Evolutionary conservation across 2,113 vertebrate species (phyloP), one percentile per base, ranked within the genome.

Genomic region (Larimichthys crocea): DNA sequence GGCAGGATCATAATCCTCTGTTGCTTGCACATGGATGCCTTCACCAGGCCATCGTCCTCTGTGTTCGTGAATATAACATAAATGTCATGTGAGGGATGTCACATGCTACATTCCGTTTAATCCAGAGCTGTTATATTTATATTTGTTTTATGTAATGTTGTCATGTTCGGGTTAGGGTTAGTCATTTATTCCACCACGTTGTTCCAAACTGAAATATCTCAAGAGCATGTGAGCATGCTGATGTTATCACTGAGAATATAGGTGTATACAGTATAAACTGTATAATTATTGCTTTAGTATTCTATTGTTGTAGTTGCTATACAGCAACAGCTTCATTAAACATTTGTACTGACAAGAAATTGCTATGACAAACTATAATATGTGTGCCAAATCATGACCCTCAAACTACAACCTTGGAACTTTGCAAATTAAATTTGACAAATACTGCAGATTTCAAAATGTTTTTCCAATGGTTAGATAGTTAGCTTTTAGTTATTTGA

Each of bases 1-100:
- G 64, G 53, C 72, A 76, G 69, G 26, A 79, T 12, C 6, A 46
- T 77, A 84, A 88, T 88, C 83, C 81, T 40, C 63, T 70, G 50
- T 40, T 61, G 73, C 42, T 50, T 59, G 15, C 59, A 29, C 56
- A 55, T 60, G 60, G 67, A 44, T 63, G 42, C 76, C 55, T 74
- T 72, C 22, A 17, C 29, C 79, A 57, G 53, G 17, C 35, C 65
- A 19, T 50, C 29, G n/a, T 68, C 26, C 56, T 22, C 31, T n/a
- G 29, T 15, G 19, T 72, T 68, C 40, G 64, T 7, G 35, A 69
- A 50, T 9, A 44, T 4, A 72, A 5, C 63, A 26, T 63, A 12
- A n/a, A 1, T 24, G n/a, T 46, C 40, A 63, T 77, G 50, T 75
- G 24, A 44, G 22, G 65, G 48, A 55, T 48, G 20, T 44, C 3